Percentiles rank a stretch among this genome's conserved stretches.
Conservation (phyloP, 2,888 invertebrate genomes). For the Athalia circularis region DNA sequence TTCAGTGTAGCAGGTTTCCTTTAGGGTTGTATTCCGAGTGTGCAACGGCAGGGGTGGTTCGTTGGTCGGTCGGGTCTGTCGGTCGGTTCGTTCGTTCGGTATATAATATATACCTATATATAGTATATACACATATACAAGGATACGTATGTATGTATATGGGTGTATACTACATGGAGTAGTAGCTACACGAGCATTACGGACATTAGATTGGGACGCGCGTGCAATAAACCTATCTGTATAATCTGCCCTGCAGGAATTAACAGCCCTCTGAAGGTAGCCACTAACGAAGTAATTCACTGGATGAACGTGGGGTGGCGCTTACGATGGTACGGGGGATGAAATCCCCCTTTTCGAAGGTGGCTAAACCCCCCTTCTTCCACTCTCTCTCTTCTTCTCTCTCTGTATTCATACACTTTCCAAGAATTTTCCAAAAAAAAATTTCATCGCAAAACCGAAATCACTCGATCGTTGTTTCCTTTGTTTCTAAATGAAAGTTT, state of each 20-base stretch:
- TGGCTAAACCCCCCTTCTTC: constrained; percentile 28
- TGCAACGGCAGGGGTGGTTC: too few species aligned
- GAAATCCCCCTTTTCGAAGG: constrained; percentile 32
- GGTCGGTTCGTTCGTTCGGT: too few species aligned
- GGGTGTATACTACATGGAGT: constrained; percentile 2
- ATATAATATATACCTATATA: too few species aligned
- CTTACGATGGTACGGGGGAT: constrained; percentile 49
- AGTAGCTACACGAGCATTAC: constrained; percentile 71
- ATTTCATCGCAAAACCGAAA: background rate
- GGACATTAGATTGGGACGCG: constrained; percentile 74
- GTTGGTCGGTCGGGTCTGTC: too few species aligned
- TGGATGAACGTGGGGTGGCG: constrained; percentile 70
- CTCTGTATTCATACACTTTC: background rate
- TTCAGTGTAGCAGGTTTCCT: too few species aligned
- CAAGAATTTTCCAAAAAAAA: background rate
- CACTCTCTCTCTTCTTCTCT: constrained; percentile 26
- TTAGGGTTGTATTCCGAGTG: too few species aligned
- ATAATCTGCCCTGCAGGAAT: constrained; percentile 75
- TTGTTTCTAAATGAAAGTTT: too few species aligned
- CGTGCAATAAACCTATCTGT: constrained; percentile 75
- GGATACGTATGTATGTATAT: background rate
- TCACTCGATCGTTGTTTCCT: too few species aligned
- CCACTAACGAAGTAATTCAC: constrained; percentile 75
- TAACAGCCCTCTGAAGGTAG: constrained; percentile 74
- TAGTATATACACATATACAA: background rate